Evolutionary conservation across 2,888 invertebrate genomes (phyloP), one percentile per base, ranked within the genome.

Genomic region (Drosophila helvetica): DNA sequence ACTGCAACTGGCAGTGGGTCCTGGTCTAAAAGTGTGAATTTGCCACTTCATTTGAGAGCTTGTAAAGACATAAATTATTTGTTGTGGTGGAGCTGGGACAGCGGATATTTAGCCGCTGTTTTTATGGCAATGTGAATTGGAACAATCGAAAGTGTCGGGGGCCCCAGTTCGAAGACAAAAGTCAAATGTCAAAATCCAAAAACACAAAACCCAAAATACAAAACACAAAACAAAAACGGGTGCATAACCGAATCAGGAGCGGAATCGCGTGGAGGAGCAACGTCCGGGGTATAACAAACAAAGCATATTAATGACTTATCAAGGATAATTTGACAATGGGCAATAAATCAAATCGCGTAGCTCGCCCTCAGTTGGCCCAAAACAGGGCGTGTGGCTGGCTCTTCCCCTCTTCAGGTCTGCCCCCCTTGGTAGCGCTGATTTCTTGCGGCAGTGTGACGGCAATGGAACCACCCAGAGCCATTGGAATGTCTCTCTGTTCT

Each of bases 221-320:
- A 27, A 27, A 27, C 27, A 8, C 27, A 27, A 27, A 27, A 27
- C 27, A 27, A 7, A 27, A 27, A 27, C 27, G 7, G 27, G 8
- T 8, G 27, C 27, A 7, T 8, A 27, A 2, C 51, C 8, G 43
- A 48, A 27, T 47, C 51, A n/a, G 62, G 46, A 50, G 45, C 27
- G 42, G 38, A 42, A 51, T 47, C 58, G 25, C 22, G 43, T 53
- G 19, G 53, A 56, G 69, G 69, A n/a, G n/a, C n/a, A n/a, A n/a
- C n/a, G 22, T 22, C 22, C 22, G 22, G 22, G 5, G 19, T 2
- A 19, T 19, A 74, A 75, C 81, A 83, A 77, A 83, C 87, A 80
- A 88, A 85, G 79, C 78, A 90, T 91, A 91, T 91, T 91, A 91
- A 91, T 91, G 91, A 91, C 92, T 90, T 91, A 91, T 91, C 91